Conservation (phyloP, 2,113 vertebrate genomes). For the Gorsachius goisagi region DNA sequence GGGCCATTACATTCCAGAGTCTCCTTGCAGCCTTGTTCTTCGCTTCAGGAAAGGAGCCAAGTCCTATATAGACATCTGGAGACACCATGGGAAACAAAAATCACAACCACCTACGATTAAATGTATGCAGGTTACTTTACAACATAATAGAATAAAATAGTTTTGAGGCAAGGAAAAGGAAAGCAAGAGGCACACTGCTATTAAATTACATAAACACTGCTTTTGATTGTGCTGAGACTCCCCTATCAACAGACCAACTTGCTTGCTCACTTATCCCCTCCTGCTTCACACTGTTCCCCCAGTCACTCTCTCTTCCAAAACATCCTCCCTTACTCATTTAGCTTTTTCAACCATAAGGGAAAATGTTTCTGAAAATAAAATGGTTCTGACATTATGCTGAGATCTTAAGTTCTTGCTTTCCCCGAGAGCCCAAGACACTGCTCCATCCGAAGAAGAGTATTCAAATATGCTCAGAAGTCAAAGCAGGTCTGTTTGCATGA, state of each 20-base stretch:
- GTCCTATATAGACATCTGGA: background rate
- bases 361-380: slow-evolving; percentile 19
- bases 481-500: background rate
- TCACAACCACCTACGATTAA: background rate
- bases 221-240: slow-evolving; percentile 37
- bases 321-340: slow-evolving; percentile 17
- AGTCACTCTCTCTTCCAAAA: background rate
- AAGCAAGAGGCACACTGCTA: background rate
- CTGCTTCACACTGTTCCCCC: background rate
- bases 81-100: background rate
- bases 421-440: background rate
- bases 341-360: background rate
- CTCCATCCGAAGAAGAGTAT: background rate
- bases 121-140: background rate
- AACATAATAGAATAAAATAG: background rate
- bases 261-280: slow-evolving; percentile 26
- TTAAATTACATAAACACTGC: slow-evolving; percentile 14
- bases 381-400: background rate
- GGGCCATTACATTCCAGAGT: background rate
- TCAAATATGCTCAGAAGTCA: background rate
- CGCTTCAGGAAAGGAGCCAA: background rate
- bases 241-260: slow-evolving; percentile 9
- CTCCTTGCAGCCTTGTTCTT: background rate
- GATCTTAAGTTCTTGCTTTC: background rate
- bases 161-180: background rate